A percentile compares a stretch with the other conserved stretches of the same genome.
Conservation (phyloP, 2,113 vertebrate genomes). For the Gallinago paraguaiae region DNA sequence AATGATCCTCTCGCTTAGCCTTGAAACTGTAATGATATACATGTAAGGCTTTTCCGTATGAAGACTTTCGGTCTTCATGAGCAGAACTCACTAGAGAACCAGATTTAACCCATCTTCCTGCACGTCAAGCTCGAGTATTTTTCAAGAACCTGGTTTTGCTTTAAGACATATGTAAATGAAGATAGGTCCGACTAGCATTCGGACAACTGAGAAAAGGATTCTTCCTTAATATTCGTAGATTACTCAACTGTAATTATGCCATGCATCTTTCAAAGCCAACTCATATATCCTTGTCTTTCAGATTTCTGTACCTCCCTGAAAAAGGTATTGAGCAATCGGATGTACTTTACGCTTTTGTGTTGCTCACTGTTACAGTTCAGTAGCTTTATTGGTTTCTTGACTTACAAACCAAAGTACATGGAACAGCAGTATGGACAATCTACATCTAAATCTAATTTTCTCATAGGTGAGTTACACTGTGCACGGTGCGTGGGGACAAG, state of each 20-base stretch:
- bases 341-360: conserved; percentile 78
- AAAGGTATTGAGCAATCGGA: conserved; percentile 78
- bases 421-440: conserved; percentile 92
- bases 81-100: neutral
- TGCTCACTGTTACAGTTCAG: conserved; percentile 77
- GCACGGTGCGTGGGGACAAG: neutral
- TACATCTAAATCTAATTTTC: conserved; percentile 84
- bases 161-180: neutral
- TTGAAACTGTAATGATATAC: neutral
- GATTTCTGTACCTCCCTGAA: conserved; percentile 85
- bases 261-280: neutral
- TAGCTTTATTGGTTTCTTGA: conserved; percentile 81
- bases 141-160: neutral
- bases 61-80: neutral
- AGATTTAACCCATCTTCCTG: neutral
- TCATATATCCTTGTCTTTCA: conserved; percentile 61
- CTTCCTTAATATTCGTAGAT: neutral
- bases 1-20: neutral
- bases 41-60: neutral
- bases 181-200: neutral
- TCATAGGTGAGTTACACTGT: conserved; percentile 79
- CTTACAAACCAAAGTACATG: conserved; percentile 89
- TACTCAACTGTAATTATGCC: neutral
- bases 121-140: neutral
- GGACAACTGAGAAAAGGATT: neutral